These are phyloP conservation scores for Strigamia maritima DNA, from an alignment of 2,888 invertebrate species.

Conservation along the genomic window DNA sequence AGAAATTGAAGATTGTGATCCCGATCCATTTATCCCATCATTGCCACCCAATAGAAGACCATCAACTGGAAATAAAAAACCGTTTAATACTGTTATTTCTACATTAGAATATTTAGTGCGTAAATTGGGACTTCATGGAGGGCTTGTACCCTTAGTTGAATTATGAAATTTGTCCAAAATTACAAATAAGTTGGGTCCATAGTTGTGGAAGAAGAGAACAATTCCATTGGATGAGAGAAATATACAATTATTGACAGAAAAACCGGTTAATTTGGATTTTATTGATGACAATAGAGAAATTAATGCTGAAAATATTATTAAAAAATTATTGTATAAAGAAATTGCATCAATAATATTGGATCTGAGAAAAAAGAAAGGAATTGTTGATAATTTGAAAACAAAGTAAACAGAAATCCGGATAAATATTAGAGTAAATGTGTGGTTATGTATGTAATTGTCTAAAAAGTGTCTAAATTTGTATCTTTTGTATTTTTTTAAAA, in stretches of 20 bases:
- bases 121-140: conserved; percentile 16
- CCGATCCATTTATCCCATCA: background rate
- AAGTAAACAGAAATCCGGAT: no score
- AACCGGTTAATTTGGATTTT: no score
- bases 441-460: no score
- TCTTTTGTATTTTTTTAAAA: no score
- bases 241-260: no score
- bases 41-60: background rate
- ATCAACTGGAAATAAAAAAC: background rate
- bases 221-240: no score
- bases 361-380: background rate
- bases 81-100: background rate
- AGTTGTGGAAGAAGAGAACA: background rate
- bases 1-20: conserved; percentile 9
- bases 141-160: conserved; percentile 11
- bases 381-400: background rate
- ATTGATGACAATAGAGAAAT: background rate
- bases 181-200: background rate
- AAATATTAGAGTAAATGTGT: no score
- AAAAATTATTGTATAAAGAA: background rate
- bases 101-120: background rate
- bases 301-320: background rate
- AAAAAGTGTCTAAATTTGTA: no score
- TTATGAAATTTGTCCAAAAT: conserved; percentile 1
- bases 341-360: background rate